Evolutionary conservation across 2,888 invertebrate species (phyloP).

Genomic region (Leucoma salicis): DNA sequence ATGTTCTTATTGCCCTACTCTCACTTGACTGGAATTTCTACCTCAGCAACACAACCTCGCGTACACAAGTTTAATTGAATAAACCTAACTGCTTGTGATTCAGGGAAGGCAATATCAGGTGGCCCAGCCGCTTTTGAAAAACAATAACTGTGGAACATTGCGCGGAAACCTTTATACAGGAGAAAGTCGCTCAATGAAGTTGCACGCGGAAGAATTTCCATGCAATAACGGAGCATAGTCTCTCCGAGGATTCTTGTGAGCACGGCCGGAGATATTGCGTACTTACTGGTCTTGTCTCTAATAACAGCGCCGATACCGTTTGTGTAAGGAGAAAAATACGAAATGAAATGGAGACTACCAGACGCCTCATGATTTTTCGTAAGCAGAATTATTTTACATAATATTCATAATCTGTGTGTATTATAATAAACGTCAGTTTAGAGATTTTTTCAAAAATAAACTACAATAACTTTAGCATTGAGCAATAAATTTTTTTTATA

Average conservation of each 20-base stretch:
- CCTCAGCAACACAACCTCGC: conserved; percentile 39
- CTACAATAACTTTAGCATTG: no score
- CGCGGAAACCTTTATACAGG: conserved; percentile 74
- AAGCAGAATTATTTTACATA: no score
- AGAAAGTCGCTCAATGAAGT: conserved; percentile 75
- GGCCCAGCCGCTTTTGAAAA: conserved; percentile 71
- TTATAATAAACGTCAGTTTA: conserved; percentile 27
- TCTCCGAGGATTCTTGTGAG: conserved; percentile 63
- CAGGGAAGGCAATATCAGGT: conserved; percentile 68
- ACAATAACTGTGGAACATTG: conserved; percentile 77
- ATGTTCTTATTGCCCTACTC: conserved; percentile 27
- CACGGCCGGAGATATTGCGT: conserved; percentile 74
- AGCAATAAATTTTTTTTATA: no score
- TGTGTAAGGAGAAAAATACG: conserved; percentile 72
- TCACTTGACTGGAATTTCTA: conserved; percentile 36
- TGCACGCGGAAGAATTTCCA: conserved; percentile 79
- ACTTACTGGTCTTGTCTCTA: conserved; percentile 76
- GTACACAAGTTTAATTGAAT: conserved; percentile 62
- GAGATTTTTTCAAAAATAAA: no score
- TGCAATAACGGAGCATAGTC: conserved; percentile 73
- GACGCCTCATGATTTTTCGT: conserved; percentile 66
- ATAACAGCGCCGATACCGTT: conserved; percentile 75
- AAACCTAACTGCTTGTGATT: conserved; percentile 67
- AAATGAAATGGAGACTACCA: conserved; percentile 71
- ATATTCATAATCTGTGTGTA: no score